Evolutionary conservation across 2,888 invertebrate species (phyloP).

Genomic region (Cephus nigrinus): DNA sequence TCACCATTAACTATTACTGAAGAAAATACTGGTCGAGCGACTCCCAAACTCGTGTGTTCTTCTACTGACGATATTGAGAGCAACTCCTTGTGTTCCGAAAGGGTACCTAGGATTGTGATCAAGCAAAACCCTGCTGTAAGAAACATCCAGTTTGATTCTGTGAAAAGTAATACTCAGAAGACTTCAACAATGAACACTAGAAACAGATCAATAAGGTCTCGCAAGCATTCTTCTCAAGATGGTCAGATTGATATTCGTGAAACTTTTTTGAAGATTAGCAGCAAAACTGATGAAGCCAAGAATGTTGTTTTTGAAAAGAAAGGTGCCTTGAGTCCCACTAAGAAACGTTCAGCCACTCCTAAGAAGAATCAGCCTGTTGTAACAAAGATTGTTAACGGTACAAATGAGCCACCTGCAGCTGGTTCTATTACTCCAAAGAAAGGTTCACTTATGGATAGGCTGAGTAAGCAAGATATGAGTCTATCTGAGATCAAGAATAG

Average conservation of each 20-base stretch:
- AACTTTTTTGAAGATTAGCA: conserved; percentile 49
- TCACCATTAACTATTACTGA: conserved; percentile 27
- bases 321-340: conserved; percentile 55
- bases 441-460: conserved; percentile 65
- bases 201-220: conserved; percentile 30
- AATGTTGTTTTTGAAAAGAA: conserved; percentile 55
- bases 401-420: conserved; percentile 37
- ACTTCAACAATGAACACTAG: conserved; percentile 29
- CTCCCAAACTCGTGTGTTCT: conserved; percentile 37
- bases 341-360: conserved; percentile 34
- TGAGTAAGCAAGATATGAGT: conserved; percentile 73
- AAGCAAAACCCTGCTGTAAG: conserved; percentile 32
- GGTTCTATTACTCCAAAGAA: conserved; percentile 60
- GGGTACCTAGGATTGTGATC: neutral
- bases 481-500: conserved; percentile 78
- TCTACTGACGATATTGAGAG: conserved; percentile 2
- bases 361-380: conserved; percentile 35
- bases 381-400: conserved; percentile 50
- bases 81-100: neutral
- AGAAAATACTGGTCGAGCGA: conserved; percentile 21
- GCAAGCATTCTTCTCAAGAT: conserved; percentile 38
- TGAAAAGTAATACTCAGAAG: conserved; percentile 36
- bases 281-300: conserved; percentile 30
- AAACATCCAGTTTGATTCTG: conserved; percentile 49
- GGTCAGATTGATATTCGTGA: conserved; percentile 59